Percentiles rank a stretch among this genome's conserved stretches.
Conservation (phyloP, 2,888 invertebrate genomes). For the Ganaspis brasiliensis region DNA sequence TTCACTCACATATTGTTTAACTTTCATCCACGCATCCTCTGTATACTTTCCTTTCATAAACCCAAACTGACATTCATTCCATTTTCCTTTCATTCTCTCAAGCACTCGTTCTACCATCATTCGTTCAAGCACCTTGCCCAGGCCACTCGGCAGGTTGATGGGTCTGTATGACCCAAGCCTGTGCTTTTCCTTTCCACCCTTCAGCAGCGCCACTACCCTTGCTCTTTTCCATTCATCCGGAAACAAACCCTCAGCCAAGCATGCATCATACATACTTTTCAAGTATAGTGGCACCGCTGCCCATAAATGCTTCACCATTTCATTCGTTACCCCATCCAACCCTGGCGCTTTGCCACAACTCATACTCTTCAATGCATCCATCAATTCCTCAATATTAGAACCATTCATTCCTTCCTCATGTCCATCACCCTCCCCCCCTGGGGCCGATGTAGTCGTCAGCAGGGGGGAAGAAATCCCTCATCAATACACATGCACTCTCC, state of each 20-base stretch:
- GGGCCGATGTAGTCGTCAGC: no score
- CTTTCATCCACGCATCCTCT: conserved; percentile 42
- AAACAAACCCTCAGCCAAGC: conserved; percentile 9
- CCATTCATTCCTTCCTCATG: neutral
- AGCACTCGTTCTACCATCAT: conserved; percentile 18
- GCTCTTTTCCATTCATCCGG: conserved; percentile 38
- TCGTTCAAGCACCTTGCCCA: conserved; percentile 45
- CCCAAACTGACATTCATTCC: conserved; percentile 44
- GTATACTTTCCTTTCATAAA: conserved; percentile 27
- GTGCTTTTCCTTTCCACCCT: conserved; percentile 4
- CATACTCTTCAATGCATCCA: neutral
- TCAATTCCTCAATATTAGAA: neutral
- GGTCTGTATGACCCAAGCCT: conserved; percentile 24
- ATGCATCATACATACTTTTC: conserved; percentile 37
- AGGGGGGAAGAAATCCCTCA: no score
- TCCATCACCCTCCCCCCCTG: no score
- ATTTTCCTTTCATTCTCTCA: neutral
- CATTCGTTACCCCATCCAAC: conserved; percentile 24
- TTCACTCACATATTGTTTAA: conserved; percentile 7
- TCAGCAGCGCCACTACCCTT: conserved; percentile 6
- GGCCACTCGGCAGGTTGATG: neutral
- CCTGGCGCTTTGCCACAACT: conserved; percentile 32
- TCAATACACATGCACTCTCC: no score
- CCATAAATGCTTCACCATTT: conserved; percentile 24
- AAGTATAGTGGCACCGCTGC: neutral